Evolutionary conservation across 2,797 vertebrate species (phyloP).

Genomic region (Karalla daura): DNA sequence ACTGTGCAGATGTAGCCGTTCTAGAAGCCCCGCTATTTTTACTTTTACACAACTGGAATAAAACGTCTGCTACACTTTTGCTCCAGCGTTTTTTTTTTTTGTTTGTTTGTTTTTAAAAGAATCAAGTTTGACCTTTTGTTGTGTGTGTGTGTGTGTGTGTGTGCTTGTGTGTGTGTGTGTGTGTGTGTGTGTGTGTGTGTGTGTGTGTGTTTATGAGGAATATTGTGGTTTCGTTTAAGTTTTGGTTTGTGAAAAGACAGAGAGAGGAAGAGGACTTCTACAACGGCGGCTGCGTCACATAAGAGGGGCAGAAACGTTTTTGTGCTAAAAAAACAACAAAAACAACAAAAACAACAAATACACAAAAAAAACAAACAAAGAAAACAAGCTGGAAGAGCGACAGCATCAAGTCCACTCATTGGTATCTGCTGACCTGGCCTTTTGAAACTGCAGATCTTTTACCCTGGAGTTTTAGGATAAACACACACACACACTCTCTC

Average conservation of each 20-base stretch:
- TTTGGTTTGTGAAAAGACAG: conserved; percentile 57
- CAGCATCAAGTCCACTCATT: conserved; percentile 39
- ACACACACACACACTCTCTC: conserved; percentile 43
- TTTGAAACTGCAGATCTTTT: conserved; percentile 55
- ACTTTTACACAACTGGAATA: conserved; percentile 44
- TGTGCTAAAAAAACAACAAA: too few relatives aligned
- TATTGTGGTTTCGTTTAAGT: conserved; percentile 33
- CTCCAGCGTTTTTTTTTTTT: too few relatives aligned
- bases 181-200: too few relatives aligned
- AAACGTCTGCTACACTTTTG: conserved; percentile 74
- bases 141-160: too few relatives aligned
- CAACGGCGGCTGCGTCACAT: conserved; percentile 58
- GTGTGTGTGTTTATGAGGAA: conserved; percentile 48
- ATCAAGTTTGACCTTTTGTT: too few relatives aligned
- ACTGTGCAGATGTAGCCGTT: conserved; percentile 71
- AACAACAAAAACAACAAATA: too few relatives aligned
- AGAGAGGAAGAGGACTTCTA: conserved; percentile 52
- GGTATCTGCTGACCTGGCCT: conserved; percentile 39
- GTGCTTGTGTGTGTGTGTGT: too few relatives aligned
- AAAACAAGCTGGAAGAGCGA: conserved; percentile 57
- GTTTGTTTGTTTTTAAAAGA: too few relatives aligned
- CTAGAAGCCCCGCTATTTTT: conserved; percentile 65
- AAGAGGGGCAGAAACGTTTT: conserved; percentile 31
- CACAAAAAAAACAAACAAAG: too few relatives aligned
- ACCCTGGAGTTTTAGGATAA: conserved; percentile 55